A percentile compares a stretch with the other conserved stretches of the same genome.
phyloP scores from a whole-genome alignment of 2,113 vertebrate genomes.

The Callocephalon fimbriatum region DNA sequence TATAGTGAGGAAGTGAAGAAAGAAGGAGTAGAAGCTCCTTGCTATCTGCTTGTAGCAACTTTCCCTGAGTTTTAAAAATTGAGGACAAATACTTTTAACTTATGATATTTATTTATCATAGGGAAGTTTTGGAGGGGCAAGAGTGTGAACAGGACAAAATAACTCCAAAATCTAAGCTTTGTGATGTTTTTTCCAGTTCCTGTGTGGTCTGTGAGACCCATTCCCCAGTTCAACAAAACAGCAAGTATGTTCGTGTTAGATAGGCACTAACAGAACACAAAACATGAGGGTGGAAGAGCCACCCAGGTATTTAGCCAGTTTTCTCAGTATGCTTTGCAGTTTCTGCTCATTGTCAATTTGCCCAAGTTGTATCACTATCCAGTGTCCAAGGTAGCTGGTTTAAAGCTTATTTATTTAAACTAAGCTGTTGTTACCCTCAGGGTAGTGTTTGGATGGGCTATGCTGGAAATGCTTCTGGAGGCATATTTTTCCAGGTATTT shows the following conservation, averaged over 20 bases:
- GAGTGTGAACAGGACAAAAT: not conserved
- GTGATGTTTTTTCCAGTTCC: not conserved
- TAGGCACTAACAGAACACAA: not conserved
- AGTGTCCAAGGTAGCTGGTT: not conserved
- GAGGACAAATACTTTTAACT: not conserved
- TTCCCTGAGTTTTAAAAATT: not conserved
- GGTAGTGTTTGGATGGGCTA: not conserved
- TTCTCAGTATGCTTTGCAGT: not conserved
- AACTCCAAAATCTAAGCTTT: not conserved
- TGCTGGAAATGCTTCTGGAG: not conserved
- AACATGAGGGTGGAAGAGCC: not conserved
- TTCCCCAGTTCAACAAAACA: not conserved
- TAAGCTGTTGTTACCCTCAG: not conserved
- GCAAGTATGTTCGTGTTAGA: fast-evolving
- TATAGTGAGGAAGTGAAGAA: not conserved
- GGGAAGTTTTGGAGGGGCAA: not conserved
- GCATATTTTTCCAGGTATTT: not conserved
- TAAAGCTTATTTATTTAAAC: not conserved
- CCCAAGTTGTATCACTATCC: not conserved
- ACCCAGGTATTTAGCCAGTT: not conserved
- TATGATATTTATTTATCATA: not conserved
- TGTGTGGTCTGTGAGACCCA: not conserved
- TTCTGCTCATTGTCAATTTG: not conserved
- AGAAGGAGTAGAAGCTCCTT: not conserved
- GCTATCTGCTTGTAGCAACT: conserved; percentile 10